These are phyloP conservation scores for Drosophila cognata DNA, from an alignment of 2,888 invertebrate species.

Conservation along the genomic window DNA sequence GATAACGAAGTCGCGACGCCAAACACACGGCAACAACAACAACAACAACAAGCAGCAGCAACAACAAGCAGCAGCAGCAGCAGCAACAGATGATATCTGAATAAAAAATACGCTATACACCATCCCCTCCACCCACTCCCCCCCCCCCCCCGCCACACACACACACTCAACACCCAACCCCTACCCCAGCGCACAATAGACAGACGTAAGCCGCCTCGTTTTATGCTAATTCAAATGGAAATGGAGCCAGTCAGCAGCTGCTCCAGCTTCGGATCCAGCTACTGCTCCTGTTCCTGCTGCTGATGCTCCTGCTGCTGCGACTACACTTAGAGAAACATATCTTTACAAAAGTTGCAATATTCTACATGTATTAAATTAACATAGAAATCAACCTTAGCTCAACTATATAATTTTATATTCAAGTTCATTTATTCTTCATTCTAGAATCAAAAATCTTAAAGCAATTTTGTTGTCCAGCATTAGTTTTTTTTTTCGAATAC, in stretches of 20 bases:
- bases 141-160: not conserved
- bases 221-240: conserved; percentile 79
- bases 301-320: not conserved
- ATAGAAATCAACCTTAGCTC: not conserved
- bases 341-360: not conserved
- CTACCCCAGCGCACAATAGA: conserved; percentile 61
- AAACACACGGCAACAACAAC: conserved; percentile 49
- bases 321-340: not conserved
- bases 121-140: not conserved
- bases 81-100: conserved; percentile 77
- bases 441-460: not conserved
- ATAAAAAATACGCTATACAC: conserved; percentile 47
- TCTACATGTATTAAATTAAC: not conserved
- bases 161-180: conserved; percentile 16
- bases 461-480: not conserved
- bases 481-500: too few relatives aligned
- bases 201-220: conserved; percentile 80
- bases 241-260: conserved; percentile 80
- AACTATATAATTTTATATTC: not conserved
- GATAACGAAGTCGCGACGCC: conserved; percentile 69
- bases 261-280: conserved; percentile 51
- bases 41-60: conserved; percentile 18
- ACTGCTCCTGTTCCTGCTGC: conserved; percentile 49
- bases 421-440: not conserved
- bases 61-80: conserved; percentile 17